A percentile compares a stretch with the other conserved stretches of the same genome.
phyloP scores from a whole-genome alignment of 1,140 invertebrate species.

The Stegodyphus mimosarum region DNA sequence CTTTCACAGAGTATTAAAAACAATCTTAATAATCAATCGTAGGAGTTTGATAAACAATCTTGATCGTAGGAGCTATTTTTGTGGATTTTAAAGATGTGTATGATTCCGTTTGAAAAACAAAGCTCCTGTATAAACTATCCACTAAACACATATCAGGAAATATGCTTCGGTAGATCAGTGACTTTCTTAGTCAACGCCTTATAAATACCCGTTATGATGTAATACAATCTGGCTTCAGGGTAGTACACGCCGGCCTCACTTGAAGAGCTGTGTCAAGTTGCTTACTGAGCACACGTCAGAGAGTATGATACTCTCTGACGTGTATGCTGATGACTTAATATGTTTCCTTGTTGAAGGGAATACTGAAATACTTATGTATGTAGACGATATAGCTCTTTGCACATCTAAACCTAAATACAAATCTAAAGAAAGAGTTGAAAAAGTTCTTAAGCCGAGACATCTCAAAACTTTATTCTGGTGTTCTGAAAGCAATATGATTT shows the following conservation, averaged over 20 bases:
- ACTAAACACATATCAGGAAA: constrained; percentile 11
- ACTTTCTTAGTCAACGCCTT: background rate
- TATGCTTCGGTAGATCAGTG: background rate
- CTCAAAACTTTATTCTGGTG: background rate
- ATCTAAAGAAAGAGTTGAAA: background rate
- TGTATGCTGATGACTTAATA: constrained; percentile 6
- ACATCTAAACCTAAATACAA: background rate
- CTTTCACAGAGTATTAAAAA: constrained; percentile 15
- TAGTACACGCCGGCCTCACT: background rate
- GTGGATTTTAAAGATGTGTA: constrained; percentile 20
- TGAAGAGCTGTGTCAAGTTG: constrained; percentile 3
- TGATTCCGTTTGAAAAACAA: constrained; percentile 3
- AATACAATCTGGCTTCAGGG: background rate
- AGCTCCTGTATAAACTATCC: constrained; percentile 6
- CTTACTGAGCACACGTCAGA: too few relatives aligned
- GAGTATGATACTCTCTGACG: too few relatives aligned
- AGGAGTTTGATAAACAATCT: too few relatives aligned
- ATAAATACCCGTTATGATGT: background rate
- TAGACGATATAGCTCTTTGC: background rate
- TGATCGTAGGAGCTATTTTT: constrained; percentile 16
- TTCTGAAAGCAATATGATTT: constrained; percentile 24
- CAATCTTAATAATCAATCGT: constrained; percentile 16
- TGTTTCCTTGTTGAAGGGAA: background rate
- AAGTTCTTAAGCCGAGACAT: background rate
- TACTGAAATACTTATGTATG: background rate